A percentile compares a stretch with the other conserved stretches of the same genome.
Evolutionary conservation across 2,888 invertebrate species (phyloP).

Genomic region (Arctia plantaginis): DNA sequence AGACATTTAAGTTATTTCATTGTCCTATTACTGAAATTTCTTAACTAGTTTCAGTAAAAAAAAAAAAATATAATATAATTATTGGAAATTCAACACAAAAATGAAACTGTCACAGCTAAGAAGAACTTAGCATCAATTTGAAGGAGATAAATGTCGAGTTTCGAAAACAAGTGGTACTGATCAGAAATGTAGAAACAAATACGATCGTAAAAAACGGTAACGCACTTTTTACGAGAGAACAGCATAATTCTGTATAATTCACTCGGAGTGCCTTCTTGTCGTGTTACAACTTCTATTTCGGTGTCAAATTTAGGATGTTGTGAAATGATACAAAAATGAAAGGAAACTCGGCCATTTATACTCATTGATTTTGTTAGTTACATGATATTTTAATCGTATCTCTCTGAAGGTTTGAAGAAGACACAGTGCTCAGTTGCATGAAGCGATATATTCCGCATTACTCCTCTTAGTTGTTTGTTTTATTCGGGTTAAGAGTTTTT

Average conservation of each 20-base stretch:
- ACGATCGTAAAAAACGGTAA: constrained; percentile 59
- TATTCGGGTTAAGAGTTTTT: no score
- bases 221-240: constrained; percentile 59
- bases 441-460: no score
- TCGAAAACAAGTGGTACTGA: constrained; percentile 44
- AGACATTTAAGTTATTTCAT: no score
- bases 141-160: neutral
- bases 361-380: neutral
- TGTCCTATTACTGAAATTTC: no score
- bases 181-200: constrained; percentile 52
- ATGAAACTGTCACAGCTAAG: neutral
- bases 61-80: no score
- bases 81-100: neutral
- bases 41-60: no score
- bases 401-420: neutral
- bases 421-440: no score
- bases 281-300: constrained; percentile 44
- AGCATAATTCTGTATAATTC: constrained; percentile 62
- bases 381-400: neutral
- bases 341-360: neutral
- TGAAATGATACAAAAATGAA: neutral
- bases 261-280: constrained; percentile 49
- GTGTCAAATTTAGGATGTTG: constrained; percentile 29
- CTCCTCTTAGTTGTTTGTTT: no score
- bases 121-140: neutral